Evolutionary conservation across 2,113 vertebrate genomes (phyloP), one percentile per base, ranked within the genome.

Genomic region (Falco punctatus): DNA sequence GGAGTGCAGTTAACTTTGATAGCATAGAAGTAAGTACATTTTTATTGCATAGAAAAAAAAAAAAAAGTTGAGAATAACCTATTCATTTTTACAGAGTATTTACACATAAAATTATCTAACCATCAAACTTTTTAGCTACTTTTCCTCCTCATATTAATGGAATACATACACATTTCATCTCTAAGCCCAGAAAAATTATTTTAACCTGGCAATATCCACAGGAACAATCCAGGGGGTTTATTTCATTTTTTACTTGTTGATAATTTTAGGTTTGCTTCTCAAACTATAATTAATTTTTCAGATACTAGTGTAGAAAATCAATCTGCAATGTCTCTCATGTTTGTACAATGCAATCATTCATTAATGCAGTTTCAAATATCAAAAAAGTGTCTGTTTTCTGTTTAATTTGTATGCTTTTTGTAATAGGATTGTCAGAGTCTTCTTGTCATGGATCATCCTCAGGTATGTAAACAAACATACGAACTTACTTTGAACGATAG

Each of bases 401-500:
- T 96, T 96, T 71, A 70, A 89, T 96, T 93, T 92, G 42, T 75
- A 73, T 94, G 72, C 48, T 57, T 27, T 78, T 83, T 92, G 49
- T 86, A 96, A 91, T 59, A 71, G 26, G 79, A 62, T 78, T 67
- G 66, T 92, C 86, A 84, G 66, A 88, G 78, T 95, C 97, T 92
- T 92, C 94, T 90, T 96, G 87, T 94, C 87, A 74, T 78, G 96
- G 92, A 90, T 97, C 92, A 95, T 88, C 71, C 85, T 94, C 73
- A 88, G 92, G 78, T 95, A 74, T 94, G 96, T 98, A 99, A 98
- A 98, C 97, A 98, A 95, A 95, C 77, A 92, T 88, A 42, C 2
- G 5, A 90, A 93, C 94, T 95, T 94, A 81, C 84, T 97, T 96
- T 92, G 64, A 92, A 89, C 89, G 64, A 96, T 55, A 88, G 77